A percentile compares a stretch with the other conserved stretches of the same genome.
phyloP scores from a whole-genome alignment of 2,113 vertebrate species.

The Mohoua ochrocephala region DNA sequence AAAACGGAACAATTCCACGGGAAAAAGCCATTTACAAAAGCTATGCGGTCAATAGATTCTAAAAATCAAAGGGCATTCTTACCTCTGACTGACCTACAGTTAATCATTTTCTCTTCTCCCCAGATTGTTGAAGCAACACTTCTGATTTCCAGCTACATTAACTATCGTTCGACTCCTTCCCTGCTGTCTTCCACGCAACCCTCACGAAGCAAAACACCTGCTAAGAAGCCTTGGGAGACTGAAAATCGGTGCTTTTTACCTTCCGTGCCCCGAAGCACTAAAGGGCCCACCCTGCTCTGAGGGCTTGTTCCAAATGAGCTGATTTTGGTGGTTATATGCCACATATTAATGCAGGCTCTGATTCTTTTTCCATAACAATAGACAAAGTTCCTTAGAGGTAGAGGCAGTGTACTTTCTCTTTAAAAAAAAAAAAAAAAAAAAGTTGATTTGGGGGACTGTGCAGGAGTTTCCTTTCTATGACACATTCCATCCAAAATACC shows the following conservation, averaged over 20 bases:
- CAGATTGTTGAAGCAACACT: constrained; percentile 88
- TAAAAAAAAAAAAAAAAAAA: background rate
- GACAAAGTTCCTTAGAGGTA: background rate
- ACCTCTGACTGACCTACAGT: background rate
- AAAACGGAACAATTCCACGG: background rate
- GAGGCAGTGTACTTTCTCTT: background rate
- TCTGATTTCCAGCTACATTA: constrained; percentile 88
- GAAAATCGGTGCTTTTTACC: constrained; percentile 79
- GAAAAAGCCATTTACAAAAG: background rate
- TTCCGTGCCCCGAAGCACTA: constrained; percentile 76
- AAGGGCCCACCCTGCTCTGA: constrained; percentile 86
- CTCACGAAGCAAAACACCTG: constrained; percentile 30
- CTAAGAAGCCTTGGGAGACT: constrained; percentile 72
- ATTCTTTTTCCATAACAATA: background rate
- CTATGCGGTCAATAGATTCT: background rate
- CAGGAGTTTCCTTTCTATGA: background rate
- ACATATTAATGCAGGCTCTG: background rate
- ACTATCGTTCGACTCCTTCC: constrained; percentile 70
- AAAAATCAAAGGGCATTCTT: constrained; percentile 29
- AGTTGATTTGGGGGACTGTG: background rate
- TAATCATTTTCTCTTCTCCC: constrained; percentile 16
- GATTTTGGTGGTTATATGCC: background rate
- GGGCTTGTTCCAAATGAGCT: background rate
- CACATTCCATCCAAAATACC: background rate
- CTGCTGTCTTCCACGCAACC: constrained; percentile 45